Percentiles rank a stretch among this genome's conserved stretches.
These are phyloP conservation scores for Kuschelorhynchus macadamiae DNA, from an alignment of 2,888 invertebrate genomes.

Conservation along the genomic window DNA sequence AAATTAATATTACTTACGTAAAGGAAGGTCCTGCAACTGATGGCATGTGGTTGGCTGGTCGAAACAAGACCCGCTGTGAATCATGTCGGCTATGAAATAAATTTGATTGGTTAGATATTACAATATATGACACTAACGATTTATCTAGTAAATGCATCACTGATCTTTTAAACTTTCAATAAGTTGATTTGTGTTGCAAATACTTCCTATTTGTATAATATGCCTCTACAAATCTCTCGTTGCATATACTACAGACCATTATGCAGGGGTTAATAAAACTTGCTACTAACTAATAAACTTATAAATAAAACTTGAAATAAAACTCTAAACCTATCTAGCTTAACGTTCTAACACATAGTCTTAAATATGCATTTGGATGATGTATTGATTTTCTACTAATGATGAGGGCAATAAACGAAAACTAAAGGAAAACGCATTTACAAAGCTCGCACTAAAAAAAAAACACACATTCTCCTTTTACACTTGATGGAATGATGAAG, in stretches of 20 bases:
- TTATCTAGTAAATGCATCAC: not conserved
- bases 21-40: slow-evolving; percentile 76
- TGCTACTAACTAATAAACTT: not conserved
- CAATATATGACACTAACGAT: not conserved
- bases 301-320: slow-evolving; percentile 10
- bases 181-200: not conserved
- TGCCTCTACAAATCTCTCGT: not conserved
- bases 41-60: slow-evolving; percentile 79
- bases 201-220: not conserved
- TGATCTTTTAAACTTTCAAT: not conserved
- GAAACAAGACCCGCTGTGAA: slow-evolving; percentile 81
- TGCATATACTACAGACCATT: slow-evolving; percentile 4
- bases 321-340: slow-evolving; percentile 6
- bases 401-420: slow-evolving; percentile 18
- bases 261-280: slow-evolving; percentile 8
- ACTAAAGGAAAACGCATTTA: slow-evolving; percentile 33
- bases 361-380: slow-evolving; percentile 31
- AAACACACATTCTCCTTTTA: slow-evolving; percentile 21
- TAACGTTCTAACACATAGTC: slow-evolving; percentile 20
- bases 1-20: slow-evolving; percentile 73
- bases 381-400: slow-evolving; percentile 14
- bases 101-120: not conserved
- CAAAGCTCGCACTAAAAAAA: slow-evolving; percentile 30
- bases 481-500: slow-evolving; percentile 22
- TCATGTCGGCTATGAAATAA: slow-evolving; percentile 76